Percentiles rank a stretch among this genome's conserved stretches.
Evolutionary conservation across 2,888 invertebrate species (phyloP).

Genomic region (Ypsolopha sequella): DNA sequence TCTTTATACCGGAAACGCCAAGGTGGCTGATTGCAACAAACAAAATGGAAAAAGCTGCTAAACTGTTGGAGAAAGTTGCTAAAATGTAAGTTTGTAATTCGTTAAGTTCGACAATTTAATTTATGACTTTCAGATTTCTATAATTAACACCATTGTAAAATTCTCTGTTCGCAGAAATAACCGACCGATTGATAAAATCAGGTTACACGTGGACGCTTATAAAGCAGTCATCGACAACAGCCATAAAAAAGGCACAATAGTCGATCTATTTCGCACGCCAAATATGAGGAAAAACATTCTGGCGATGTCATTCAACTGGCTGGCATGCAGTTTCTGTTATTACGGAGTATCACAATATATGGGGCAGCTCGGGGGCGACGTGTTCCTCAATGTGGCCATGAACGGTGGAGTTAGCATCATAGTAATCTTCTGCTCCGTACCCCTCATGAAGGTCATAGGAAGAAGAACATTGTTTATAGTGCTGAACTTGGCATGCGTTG

Average conservation of each 20-base stretch:
- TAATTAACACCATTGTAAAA: too few species aligned
- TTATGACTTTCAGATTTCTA: too few species aligned
- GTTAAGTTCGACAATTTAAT: too few species aligned
- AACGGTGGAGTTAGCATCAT: neutral
- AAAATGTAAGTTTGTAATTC: slow-evolving; percentile 38
- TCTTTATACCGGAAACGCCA: slow-evolving; percentile 82
- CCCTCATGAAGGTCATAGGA: neutral
- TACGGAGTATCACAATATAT: slow-evolving; percentile 73
- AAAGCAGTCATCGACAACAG: too few species aligned
- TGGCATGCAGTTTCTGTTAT: slow-evolving; percentile 80
- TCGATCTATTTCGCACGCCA: slow-evolving; percentile 78
- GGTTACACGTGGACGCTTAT: too few species aligned
- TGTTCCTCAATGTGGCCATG: neutral
- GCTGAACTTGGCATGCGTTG: neutral
- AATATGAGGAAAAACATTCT: slow-evolving; percentile 78
- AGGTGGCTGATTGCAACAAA: slow-evolving; percentile 83
- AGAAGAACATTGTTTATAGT: neutral
- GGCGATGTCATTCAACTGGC: slow-evolving; percentile 82
- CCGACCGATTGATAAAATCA: too few species aligned
- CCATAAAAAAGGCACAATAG: slow-evolving; percentile 43
- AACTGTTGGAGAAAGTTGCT: slow-evolving; percentile 75
- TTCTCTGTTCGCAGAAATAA: too few species aligned
- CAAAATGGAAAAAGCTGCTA: slow-evolving; percentile 73
- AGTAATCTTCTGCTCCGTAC: neutral
- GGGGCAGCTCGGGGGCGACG: slow-evolving; percentile 12